Conservation (phyloP, 2,888 invertebrate genomes). For the Choreutis nemorana region DNA sequence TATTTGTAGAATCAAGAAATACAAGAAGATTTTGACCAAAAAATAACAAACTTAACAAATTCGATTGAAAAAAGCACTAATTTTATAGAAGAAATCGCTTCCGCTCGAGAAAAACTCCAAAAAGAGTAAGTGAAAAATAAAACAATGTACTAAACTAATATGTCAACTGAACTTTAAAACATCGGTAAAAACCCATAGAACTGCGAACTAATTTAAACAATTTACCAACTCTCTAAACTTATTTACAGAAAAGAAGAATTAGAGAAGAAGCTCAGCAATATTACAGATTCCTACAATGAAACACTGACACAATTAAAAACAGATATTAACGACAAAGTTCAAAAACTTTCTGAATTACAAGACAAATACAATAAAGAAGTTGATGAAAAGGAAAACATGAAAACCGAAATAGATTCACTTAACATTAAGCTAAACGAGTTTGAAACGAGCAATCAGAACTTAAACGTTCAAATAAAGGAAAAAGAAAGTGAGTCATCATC, state of each 20-base stretch:
- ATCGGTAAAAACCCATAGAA: too few relatives aligned
- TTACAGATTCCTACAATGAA: slow-evolving; percentile 35
- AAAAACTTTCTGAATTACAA: slow-evolving; percentile 34
- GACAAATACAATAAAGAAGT: slow-evolving; percentile 28
- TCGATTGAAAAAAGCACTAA: slow-evolving; percentile 37
- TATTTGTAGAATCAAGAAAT: slow-evolving; percentile 31
- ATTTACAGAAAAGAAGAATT: slow-evolving; percentile 41
- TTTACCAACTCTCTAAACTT: slow-evolving; percentile 2
- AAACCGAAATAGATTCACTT: slow-evolving; percentile 24
- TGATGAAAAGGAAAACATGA: slow-evolving; percentile 27
- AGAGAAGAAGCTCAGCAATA: slow-evolving; percentile 31
- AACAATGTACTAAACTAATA: slow-evolving; percentile 2
- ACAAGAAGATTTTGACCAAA: slow-evolving; percentile 35
- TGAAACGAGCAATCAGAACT: slow-evolving; percentile 25
- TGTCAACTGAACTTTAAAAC: slow-evolving; percentile 1
- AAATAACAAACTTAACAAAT: slow-evolving; percentile 36
- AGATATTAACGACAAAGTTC: slow-evolving; percentile 27
- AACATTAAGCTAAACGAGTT: slow-evolving; percentile 27
- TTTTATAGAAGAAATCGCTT: slow-evolving; percentile 41
- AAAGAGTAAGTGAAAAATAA: slow-evolving; percentile 31
- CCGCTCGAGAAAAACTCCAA: slow-evolving; percentile 40
- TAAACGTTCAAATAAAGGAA: slow-evolving; percentile 20
- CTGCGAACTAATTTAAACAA: too few relatives aligned
- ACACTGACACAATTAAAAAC: slow-evolving; percentile 27
- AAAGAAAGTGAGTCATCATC: slow-evolving; percentile 21